phyloP scores from a whole-genome alignment of 2,888 invertebrate species.

The Drosophila colorata region DNA sequence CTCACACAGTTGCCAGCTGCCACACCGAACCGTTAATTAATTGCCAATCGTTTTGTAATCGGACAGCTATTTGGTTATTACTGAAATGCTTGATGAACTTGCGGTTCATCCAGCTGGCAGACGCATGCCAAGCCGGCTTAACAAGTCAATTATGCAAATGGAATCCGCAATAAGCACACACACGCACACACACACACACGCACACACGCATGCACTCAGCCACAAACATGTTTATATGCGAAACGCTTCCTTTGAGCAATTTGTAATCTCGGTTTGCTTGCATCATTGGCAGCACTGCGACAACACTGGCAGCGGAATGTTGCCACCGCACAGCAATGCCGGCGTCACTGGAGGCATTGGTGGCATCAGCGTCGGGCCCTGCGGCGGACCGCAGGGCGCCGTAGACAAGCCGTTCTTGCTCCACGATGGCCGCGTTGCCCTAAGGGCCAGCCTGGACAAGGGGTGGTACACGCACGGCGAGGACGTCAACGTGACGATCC shows the following conservation, averaged over 20 bases:
- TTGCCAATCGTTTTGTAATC: background rate
- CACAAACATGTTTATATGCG: background rate
- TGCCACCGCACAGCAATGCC: constrained; percentile 66
- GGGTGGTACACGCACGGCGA: constrained; percentile 94
- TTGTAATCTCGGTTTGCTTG: background rate
- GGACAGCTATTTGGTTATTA: background rate
- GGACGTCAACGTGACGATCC: constrained; percentile 90
- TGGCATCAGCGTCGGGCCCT: constrained; percentile 68
- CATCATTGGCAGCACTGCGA: constrained; percentile 60
- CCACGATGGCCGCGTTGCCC: constrained; percentile 92
- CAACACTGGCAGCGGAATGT: constrained; percentile 47
- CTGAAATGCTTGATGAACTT: background rate
- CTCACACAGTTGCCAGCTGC: background rate
- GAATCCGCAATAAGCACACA: background rate
- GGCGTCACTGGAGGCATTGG: constrained; percentile 68
- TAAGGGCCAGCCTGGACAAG: constrained; percentile 93
- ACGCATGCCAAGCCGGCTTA: background rate
- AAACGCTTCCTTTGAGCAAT: background rate
- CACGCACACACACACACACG: background rate
- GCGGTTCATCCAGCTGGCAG: background rate
- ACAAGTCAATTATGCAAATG: constrained; percentile 19
- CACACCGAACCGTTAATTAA: background rate
- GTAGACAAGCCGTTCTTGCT: constrained; percentile 94
- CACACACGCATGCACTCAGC: too few species aligned
- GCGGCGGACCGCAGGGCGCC: constrained; percentile 89